These are phyloP conservation scores for Aphelenchoides avenae DNA, from an alignment of 1,140 invertebrate genomes.

Conservation along the genomic window DNA sequence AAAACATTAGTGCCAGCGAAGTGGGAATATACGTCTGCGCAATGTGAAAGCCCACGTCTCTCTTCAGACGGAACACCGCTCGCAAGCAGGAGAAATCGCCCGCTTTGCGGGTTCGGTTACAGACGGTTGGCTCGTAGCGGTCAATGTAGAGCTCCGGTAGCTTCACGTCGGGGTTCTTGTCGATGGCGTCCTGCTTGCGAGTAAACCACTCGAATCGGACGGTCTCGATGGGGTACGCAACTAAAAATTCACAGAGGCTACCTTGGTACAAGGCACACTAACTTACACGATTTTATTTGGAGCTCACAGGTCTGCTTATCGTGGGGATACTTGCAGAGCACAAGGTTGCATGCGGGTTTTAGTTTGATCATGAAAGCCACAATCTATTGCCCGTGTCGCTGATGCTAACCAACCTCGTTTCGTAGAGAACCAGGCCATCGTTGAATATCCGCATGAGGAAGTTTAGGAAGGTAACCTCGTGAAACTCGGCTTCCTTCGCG, in stretches of 20 bases:
- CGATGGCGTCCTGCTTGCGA: conserved; percentile 51
- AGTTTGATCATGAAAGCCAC: conserved; percentile 52
- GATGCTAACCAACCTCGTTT: conserved; percentile 63
- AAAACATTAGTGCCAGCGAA: conserved; percentile 76
- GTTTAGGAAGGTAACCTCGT: conserved; percentile 69
- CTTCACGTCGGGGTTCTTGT: conserved; percentile 59
- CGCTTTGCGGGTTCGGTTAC: conserved; percentile 51
- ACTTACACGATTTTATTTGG: conserved; percentile 56
- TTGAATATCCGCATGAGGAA: conserved; percentile 68
- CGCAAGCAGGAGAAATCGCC: conserved; percentile 67
- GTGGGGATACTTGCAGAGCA: conserved; percentile 59
- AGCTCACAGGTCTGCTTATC: conserved; percentile 59
- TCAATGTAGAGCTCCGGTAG: conserved; percentile 57
- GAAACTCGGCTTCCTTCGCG: conserved; percentile 68
- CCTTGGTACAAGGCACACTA: not conserved
- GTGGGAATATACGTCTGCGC: conserved; percentile 83
- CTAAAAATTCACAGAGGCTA: conserved; percentile 32
- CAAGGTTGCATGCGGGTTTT: conserved; percentile 57
- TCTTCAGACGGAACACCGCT: conserved; percentile 75
- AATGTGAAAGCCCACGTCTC: conserved; percentile 80
- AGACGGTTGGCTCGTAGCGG: conserved; percentile 45
- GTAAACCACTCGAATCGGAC: conserved; percentile 59
- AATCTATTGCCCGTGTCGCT: not conserved
- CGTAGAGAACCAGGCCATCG: conserved; percentile 68
- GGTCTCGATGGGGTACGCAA: conserved; percentile 57